Percentiles rank a stretch among this genome's conserved stretches.
phyloP scores from a whole-genome alignment of 2,888 invertebrate species.

The Eilema caniola region DNA sequence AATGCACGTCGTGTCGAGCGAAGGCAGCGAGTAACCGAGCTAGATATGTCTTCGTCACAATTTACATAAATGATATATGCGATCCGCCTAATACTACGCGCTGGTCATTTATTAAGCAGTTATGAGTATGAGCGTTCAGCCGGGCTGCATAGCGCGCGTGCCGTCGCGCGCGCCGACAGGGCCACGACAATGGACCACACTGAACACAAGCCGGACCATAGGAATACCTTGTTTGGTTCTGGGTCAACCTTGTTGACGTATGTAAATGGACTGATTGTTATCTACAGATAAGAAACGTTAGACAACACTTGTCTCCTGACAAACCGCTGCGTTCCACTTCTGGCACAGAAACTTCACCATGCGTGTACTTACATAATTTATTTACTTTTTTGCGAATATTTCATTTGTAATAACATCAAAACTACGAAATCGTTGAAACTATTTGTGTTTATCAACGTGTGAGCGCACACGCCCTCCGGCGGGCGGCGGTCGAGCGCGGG shows the following conservation, averaged over 20 bases:
- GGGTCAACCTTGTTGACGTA: conserved; percentile 79
- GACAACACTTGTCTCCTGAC: conserved; percentile 37
- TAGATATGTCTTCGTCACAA: conserved; percentile 87
- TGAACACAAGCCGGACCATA: conserved; percentile 55
- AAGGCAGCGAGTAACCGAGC: conserved; percentile 74
- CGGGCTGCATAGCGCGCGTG: conserved; percentile 82
- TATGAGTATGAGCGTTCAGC: conserved; percentile 68
- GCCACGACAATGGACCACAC: conserved; percentile 77
- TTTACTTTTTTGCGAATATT: conserved; percentile 50
- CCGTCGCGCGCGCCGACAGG: conserved; percentile 78
- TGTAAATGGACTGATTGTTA: conserved; percentile 74
- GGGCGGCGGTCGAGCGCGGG: conserved; percentile 78
- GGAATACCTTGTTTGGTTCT: conserved; percentile 58
- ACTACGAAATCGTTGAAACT: conserved; percentile 47
- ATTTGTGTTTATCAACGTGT: conserved; percentile 63
- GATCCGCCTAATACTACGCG: conserved; percentile 83
- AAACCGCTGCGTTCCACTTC: conserved; percentile 17
- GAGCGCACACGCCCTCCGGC: conserved; percentile 68
- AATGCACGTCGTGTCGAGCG: conserved; percentile 82
- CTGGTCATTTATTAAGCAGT: conserved; percentile 83
- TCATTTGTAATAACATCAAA: conserved; percentile 37
- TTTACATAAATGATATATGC: conserved; percentile 87
- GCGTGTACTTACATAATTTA: conserved; percentile 12
- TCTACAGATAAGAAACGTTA: conserved; percentile 50
- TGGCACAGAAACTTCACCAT: background rate